Evolutionary conservation across 2,888 invertebrate genomes (phyloP).

Genomic region (Leptinotarsa rubiginosa): DNA sequence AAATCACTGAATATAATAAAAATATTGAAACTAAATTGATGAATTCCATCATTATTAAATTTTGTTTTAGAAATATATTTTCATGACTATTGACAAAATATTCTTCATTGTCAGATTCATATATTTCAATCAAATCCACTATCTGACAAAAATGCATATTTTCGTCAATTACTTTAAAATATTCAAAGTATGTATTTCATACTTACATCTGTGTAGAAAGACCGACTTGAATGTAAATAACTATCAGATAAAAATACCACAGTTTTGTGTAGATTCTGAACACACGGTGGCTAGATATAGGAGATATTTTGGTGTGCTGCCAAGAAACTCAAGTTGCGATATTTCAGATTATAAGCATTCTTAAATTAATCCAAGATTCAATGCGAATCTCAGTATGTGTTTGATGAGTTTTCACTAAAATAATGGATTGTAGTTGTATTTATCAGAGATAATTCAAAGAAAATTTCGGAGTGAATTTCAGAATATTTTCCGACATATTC

Average conservation of each 20-base stretch:
- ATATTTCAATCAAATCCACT: background rate
- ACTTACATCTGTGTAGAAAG: conserved; percentile 7
- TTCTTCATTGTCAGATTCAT: background rate
- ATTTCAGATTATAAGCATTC: conserved; percentile 28
- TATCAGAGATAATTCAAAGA: conserved; percentile 12
- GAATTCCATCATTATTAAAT: no score
- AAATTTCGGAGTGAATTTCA: background rate
- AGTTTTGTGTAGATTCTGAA: conserved; percentile 33
- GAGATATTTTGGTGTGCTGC: conserved; percentile 38
- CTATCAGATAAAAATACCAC: conserved; percentile 33
- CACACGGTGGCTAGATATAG: conserved; percentile 40
- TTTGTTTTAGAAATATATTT: no score
- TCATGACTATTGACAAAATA: no score
- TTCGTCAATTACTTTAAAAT: background rate
- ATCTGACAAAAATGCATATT: no score
- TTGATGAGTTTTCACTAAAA: background rate
- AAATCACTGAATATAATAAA: no score
- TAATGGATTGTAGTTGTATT: conserved; percentile 22
- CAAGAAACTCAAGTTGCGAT: conserved; percentile 38
- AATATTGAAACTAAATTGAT: no score
- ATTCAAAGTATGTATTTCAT: background rate
- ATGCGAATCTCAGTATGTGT: background rate
- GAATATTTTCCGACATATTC: no score
- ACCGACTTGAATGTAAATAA: conserved; percentile 8
- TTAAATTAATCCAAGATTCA: conserved; percentile 17